phyloP scores from a whole-genome alignment of 2,888 invertebrate genomes.

The Lepetodrilus schrolli region DNA sequence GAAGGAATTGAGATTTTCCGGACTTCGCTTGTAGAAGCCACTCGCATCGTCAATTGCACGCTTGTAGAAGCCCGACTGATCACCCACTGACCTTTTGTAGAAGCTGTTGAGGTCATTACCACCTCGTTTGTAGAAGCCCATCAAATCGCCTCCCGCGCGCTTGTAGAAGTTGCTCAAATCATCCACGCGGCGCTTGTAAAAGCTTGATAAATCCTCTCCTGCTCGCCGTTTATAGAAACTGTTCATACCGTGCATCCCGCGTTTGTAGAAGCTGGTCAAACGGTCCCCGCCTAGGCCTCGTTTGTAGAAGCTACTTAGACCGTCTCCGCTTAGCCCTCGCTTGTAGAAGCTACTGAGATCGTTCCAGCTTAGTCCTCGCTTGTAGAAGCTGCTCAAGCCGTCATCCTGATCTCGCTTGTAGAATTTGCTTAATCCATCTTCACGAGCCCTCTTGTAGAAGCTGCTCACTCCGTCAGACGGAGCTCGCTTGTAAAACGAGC shows the following conservation, averaged over 20 bases:
- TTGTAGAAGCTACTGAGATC: conserved; percentile 9
- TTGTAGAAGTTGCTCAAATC: conserved; percentile 31
- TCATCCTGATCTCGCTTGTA: conserved; percentile 25
- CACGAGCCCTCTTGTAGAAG: conserved; percentile 31
- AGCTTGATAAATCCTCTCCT: conserved; percentile 6
- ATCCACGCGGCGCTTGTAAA: conserved; percentile 17
- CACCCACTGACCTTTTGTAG: conserved; percentile 27
- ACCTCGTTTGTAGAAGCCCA: conserved; percentile 33
- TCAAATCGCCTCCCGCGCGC: not conserved
- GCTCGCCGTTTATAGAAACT: conserved; percentile 31
- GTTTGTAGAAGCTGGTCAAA: conserved; percentile 31
- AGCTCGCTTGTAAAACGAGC: conserved; percentile 33
- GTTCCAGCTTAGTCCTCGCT: conserved; percentile 13
- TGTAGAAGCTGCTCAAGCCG: conserved; percentile 27
- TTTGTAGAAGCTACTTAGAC: conserved; percentile 29
- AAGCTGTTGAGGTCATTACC: conserved; percentile 7
- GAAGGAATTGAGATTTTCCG: conserved; percentile 2
- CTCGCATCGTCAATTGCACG: not conserved
- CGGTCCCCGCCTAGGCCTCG: not conserved
- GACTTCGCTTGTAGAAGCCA: conserved; percentile 33
- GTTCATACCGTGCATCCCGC: not conserved
- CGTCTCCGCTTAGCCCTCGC: not conserved
- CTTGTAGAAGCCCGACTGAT: conserved; percentile 33
- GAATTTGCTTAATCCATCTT: conserved; percentile 4
- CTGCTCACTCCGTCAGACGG: not conserved